A percentile compares a stretch with the other conserved stretches of the same genome.
phyloP scores from a whole-genome alignment of 2,888 invertebrate species.

The Melanostoma scalare region DNA sequence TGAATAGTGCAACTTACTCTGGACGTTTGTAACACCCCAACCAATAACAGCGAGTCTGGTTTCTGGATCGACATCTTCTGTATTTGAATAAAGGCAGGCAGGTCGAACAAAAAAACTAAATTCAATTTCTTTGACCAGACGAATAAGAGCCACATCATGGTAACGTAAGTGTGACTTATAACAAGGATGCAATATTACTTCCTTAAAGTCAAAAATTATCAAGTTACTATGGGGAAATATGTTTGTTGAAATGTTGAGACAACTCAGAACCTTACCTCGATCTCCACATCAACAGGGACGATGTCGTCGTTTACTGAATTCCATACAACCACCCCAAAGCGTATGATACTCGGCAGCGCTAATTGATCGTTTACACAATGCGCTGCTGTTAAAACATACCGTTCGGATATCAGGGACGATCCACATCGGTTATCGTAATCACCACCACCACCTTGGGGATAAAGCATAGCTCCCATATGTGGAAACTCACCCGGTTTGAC shows the following conservation, averaged over 20 bases:
- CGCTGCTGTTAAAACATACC: slow-evolving; percentile 71
- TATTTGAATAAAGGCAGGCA: slow-evolving; percentile 76
- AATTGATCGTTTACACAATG: slow-evolving; percentile 67
- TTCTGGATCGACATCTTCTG: slow-evolving; percentile 74
- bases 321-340: slow-evolving; percentile 60
- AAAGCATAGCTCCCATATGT: slow-evolving; percentile 73
- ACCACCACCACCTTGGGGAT: slow-evolving; percentile 31
- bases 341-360: slow-evolving; percentile 42
- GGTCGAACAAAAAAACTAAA: slow-evolving; percentile 73
- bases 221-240: not conserved
- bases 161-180: slow-evolving; percentile 76
- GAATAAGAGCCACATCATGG: slow-evolving; percentile 78
- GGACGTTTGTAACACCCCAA: slow-evolving; percentile 77
- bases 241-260: too few species aligned
- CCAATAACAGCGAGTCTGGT: slow-evolving; percentile 76
- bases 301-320: slow-evolving; percentile 29
- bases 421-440: slow-evolving; percentile 59
- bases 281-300: slow-evolving; percentile 41
- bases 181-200: slow-evolving; percentile 76
- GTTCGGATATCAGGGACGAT: slow-evolving; percentile 67
- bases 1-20: slow-evolving; percentile 73
- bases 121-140: slow-evolving; percentile 72
- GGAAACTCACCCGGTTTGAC: slow-evolving; percentile 74
- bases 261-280: slow-evolving; percentile 44
- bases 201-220: slow-evolving; percentile 64